Evolutionary conservation across 2,797 vertebrate genomes (phyloP).

Genomic region (Smutsia gigantea): DNA sequence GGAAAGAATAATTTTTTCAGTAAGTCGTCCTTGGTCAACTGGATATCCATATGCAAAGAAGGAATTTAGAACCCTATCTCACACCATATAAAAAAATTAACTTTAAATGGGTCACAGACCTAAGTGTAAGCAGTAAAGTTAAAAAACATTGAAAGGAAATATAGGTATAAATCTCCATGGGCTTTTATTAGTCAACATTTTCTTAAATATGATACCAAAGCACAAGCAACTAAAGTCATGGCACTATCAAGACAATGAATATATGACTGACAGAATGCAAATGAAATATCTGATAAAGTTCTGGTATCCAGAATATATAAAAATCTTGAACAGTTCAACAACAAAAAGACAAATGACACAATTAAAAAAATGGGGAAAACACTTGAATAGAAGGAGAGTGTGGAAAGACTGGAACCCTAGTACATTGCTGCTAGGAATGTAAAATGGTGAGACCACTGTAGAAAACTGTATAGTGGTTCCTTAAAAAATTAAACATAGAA

Average conservation of each 20-base stretch:
- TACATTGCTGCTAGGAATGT: background rate
- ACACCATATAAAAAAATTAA: background rate
- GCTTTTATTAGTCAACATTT: background rate
- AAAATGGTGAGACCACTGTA: background rate
- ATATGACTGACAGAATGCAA: background rate
- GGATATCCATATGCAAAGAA: background rate
- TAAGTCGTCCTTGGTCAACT: background rate
- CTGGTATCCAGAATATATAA: background rate
- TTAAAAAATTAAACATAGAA: background rate
- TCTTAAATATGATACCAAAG: background rate
- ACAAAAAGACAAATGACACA: background rate
- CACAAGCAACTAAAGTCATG: background rate
- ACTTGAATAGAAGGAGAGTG: background rate
- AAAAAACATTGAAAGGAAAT: background rate
- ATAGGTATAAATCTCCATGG: background rate
- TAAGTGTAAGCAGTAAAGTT: background rate
- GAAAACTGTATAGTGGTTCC: background rate
- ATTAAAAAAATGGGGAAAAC: background rate
- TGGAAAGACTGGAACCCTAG: background rate
- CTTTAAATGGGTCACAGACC: background rate
- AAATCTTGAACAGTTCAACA: background rate
- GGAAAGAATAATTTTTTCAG: background rate
- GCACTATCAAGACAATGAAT: background rate
- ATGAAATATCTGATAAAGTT: background rate
- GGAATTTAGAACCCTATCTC: background rate